Evolutionary conservation across 2,797 vertebrate genomes (phyloP).

Genomic region (Pangasius djambal): DNA sequence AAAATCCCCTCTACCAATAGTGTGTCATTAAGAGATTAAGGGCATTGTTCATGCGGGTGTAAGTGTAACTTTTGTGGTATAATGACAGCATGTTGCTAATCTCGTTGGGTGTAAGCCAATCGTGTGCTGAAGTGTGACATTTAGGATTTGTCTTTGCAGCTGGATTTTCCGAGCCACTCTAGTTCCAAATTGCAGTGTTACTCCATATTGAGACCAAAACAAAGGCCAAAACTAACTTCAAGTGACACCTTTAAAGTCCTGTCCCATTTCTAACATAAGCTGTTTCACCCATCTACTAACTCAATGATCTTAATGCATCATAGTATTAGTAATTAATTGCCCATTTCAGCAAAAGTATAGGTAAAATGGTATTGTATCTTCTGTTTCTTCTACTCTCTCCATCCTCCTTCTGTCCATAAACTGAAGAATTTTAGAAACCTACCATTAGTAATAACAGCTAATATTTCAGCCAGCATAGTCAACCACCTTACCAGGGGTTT

Average conservation of each 20-base stretch:
- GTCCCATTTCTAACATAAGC: background rate
- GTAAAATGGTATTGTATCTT: background rate
- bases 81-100: constrained; percentile 5
- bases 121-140: background rate
- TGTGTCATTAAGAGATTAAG: constrained; percentile 27
- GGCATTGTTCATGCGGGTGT: background rate
- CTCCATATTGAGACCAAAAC: background rate
- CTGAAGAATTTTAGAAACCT: background rate
- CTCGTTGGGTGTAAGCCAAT: background rate
- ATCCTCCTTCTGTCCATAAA: background rate
- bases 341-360: background rate
- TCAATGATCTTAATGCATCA: background rate
- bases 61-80: background rate
- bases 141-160: background rate
- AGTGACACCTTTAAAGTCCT: background rate
- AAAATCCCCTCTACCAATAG: background rate
- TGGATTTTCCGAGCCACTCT: background rate
- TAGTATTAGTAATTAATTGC: background rate
- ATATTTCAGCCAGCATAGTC: background rate
- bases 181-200: background rate
- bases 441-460: no score
- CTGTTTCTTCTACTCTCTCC: background rate
- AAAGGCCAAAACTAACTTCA: background rate
- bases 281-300: background rate
- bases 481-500: background rate